Percentiles rank a stretch among this genome's conserved stretches.
phyloP scores from a whole-genome alignment of 2,113 vertebrate genomes.

The Lamprologus speciosus region DNA sequence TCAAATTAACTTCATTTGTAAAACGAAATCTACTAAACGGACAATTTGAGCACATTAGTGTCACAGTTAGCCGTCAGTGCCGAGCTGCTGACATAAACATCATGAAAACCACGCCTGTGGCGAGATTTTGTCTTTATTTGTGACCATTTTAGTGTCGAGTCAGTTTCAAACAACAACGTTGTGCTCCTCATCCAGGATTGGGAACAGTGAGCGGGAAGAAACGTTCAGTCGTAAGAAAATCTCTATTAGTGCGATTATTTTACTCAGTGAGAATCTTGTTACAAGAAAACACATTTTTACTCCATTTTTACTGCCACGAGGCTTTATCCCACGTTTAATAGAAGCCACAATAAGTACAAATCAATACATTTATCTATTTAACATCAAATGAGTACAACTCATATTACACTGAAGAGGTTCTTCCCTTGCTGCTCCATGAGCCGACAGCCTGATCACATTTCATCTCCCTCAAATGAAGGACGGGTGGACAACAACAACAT shows the following conservation, averaged over 20 bases:
- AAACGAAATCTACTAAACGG: neutral
- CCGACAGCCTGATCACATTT: conserved; percentile 15
- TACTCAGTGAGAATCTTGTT: neutral
- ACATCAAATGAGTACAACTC: neutral
- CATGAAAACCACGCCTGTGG: neutral
- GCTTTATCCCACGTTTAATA: neutral
- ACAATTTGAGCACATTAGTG: neutral
- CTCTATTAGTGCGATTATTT: neutral
- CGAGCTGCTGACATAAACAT: neutral
- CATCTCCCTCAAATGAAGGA: conserved; percentile 16
- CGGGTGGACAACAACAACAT: neutral
- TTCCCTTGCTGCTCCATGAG: neutral
- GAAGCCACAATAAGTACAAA: neutral
- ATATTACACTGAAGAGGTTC: neutral
- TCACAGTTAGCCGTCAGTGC: neutral
- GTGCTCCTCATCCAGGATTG: neutral
- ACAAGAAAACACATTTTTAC: neutral
- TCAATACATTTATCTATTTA: neutral
- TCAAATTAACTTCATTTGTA: neutral
- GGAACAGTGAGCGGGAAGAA: neutral
- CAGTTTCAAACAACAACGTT: neutral
- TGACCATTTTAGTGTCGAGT: neutral
- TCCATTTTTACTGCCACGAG: neutral
- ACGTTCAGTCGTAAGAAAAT: neutral
- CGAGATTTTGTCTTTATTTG: neutral